Percentiles rank a stretch among this genome's conserved stretches.
phyloP scores from a whole-genome alignment of 2,797 vertebrate genomes.

The Mus minutoides region DNA sequence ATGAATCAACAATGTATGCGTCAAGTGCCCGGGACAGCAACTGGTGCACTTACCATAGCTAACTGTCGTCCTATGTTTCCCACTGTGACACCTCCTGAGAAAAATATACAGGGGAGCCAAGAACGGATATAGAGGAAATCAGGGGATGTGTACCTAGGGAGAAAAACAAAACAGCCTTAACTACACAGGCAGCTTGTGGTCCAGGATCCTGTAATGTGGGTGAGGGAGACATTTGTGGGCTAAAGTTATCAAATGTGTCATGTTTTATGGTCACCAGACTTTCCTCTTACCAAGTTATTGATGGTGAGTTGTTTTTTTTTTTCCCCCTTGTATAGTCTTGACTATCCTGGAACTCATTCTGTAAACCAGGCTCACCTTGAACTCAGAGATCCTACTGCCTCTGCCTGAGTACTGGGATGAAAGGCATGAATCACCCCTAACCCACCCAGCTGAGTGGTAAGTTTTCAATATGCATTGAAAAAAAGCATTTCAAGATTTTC shows the following conservation, averaged over 20 bases:
- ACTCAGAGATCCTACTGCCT: background rate
- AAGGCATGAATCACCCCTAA: background rate
- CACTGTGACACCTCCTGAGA: slow-evolving; percentile 98
- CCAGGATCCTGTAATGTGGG: background rate
- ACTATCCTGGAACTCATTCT: background rate
- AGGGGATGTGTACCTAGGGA: slow-evolving; percentile 95
- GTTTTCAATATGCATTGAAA: background rate
- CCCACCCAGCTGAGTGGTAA: background rate
- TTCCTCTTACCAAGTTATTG: background rate
- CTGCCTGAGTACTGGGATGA: background rate
- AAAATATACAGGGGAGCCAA: slow-evolving; percentile 99
- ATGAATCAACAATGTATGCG: accelerated
- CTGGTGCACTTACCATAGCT: slow-evolving; percentile 93
- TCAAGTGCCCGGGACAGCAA: background rate
- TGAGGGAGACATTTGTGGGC: background rate
- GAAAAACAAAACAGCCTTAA: background rate
- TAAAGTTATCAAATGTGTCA: background rate
- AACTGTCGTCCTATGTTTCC: slow-evolving; percentile 98
- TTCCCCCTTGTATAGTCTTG: background rate
- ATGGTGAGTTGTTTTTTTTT: too few species aligned
- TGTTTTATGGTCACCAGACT: background rate
- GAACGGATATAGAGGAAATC: slow-evolving; percentile 98
- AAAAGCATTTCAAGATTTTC: background rate
- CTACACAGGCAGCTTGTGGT: background rate
- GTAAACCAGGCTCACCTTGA: background rate